Percentiles rank a stretch among this genome's conserved stretches.
phyloP scores from a whole-genome alignment of 2,113 vertebrate species.

The Cryptomyrus ogoouensis region DNA sequence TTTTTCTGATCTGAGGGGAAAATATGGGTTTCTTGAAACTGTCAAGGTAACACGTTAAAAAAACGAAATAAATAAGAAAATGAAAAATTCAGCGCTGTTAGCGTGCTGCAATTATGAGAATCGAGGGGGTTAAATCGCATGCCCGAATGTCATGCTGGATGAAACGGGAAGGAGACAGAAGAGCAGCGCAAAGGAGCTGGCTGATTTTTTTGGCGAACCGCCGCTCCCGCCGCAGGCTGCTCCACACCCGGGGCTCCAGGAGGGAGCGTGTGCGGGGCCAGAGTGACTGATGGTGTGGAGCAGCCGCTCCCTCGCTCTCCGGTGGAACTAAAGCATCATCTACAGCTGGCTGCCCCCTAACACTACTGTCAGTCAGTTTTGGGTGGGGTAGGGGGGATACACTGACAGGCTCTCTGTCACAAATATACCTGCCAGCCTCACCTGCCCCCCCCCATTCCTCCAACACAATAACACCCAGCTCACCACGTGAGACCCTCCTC shows the following conservation, averaged over 20 bases:
- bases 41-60: neutral
- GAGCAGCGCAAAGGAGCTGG: neutral
- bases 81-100: neutral
- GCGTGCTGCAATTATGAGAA: neutral
- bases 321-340: conserved; percentile 2
- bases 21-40: neutral
- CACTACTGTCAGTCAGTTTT: neutral
- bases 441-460: neutral
- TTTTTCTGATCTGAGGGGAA: neutral
- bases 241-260: neutral
- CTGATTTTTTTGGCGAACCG: neutral
- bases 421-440: neutral
- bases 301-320: neutral
- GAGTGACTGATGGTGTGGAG: conserved; percentile 12
- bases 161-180: neutral
- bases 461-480: neutral
- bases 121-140: neutral
- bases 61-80: neutral
- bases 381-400: neutral
- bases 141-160: neutral
- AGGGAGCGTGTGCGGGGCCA: neutral
- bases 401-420: conserved; percentile 6
- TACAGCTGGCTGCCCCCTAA: conserved; percentile 9
- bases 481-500: neutral
- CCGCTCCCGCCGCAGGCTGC: neutral